Percentiles rank a stretch among this genome's conserved stretches.
These are phyloP conservation scores for Platysteira castanea DNA, from an alignment of 2,113 vertebrate genomes.

Conservation along the genomic window DNA sequence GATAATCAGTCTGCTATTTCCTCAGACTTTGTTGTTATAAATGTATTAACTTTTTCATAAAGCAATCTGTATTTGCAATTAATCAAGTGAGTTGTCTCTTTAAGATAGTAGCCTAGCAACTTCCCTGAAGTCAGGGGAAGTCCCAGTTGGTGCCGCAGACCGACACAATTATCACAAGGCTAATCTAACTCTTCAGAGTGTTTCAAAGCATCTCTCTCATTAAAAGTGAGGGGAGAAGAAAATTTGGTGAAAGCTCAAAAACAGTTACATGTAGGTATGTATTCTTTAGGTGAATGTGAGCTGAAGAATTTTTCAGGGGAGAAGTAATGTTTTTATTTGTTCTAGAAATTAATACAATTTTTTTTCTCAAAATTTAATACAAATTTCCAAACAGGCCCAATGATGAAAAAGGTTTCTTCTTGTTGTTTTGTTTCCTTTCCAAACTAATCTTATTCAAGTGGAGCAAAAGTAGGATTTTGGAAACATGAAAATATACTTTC, in stretches of 20 bases:
- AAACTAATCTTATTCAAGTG: background rate
- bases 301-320: background rate
- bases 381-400: background rate
- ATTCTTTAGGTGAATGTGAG: background rate
- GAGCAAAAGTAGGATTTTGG: background rate
- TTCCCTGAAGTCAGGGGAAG: conserved; percentile 37
- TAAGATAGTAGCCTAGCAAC: conserved; percentile 77
- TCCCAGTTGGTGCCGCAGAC: conserved; percentile 51
- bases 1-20: conserved; percentile 64
- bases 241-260: background rate
- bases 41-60: conserved; percentile 64
- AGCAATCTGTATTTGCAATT: conserved; percentile 71
- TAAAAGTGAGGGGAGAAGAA: background rate
- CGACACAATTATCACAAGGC: conserved; percentile 49
- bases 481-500: background rate
- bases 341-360: background rate
- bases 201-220: conserved; percentile 59
- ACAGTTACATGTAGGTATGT: background rate
- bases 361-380: background rate
- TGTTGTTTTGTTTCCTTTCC: background rate
- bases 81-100: conserved; percentile 74
- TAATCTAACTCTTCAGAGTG: conserved; percentile 35
- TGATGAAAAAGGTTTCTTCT: background rate
- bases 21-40: conserved; percentile 60
- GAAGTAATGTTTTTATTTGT: background rate